Evolutionary conservation across 2,888 invertebrate species (phyloP).

Genomic region (Amphipyra berbera): DNA sequence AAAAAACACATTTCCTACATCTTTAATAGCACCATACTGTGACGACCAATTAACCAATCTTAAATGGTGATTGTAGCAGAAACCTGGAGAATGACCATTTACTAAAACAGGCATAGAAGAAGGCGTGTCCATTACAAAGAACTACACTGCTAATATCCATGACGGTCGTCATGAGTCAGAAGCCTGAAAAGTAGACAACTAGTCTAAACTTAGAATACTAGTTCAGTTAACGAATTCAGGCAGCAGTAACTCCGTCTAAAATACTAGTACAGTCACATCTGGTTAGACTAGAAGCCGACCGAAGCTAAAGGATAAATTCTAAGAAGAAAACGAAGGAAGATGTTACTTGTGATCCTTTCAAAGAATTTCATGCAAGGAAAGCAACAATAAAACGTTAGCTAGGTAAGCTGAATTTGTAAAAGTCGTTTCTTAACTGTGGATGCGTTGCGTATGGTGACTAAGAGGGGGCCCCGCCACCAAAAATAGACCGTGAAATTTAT

Average conservation of each 20-base stretch:
- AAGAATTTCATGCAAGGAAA: neutral
- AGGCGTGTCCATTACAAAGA: neutral
- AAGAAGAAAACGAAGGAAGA: too few relatives aligned
- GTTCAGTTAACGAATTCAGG: too few relatives aligned
- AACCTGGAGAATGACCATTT: too few relatives aligned
- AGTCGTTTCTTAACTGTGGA: constrained; percentile 16
- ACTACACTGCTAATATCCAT: neutral
- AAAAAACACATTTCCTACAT: too few relatives aligned
- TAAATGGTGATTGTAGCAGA: too few relatives aligned
- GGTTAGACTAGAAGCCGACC: too few relatives aligned
- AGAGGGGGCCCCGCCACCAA: constrained; percentile 41
- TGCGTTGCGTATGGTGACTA: constrained; percentile 23
- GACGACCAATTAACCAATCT: too few relatives aligned
- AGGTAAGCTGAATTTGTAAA: neutral
- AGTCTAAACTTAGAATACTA: neutral
- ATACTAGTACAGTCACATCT: neutral
- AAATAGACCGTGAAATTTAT: constrained; percentile 50
- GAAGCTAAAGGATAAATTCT: too few relatives aligned
- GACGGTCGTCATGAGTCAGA: neutral
- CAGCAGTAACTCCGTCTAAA: neutral
- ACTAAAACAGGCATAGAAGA: neutral
- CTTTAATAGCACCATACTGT: too few relatives aligned
- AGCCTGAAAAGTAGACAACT: neutral
- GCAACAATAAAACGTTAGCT: constrained; percentile 1
- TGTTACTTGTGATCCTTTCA: too few relatives aligned